Percentiles rank a stretch among this genome's conserved stretches.
These are phyloP conservation scores for Pseudachorutes palmiensis DNA, from an alignment of 1,140 invertebrate genomes.

Conservation along the genomic window DNA sequence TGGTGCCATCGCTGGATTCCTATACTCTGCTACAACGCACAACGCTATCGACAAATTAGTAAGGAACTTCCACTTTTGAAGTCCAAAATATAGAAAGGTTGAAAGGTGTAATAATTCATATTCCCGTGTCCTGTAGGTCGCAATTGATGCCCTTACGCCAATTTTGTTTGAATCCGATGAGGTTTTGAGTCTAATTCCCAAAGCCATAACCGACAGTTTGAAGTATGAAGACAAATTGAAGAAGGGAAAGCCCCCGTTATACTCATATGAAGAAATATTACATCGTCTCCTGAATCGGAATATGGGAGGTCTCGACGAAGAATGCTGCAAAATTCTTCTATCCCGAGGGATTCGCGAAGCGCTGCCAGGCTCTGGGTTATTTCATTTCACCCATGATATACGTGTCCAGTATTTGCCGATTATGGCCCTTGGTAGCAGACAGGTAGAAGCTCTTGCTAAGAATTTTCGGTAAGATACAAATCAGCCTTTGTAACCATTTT, in stretches of 20 bases:
- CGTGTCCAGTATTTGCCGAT: constrained; percentile 32
- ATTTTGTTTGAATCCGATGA: constrained; percentile 20
- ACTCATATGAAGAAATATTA: constrained; percentile 33
- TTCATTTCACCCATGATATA: constrained; percentile 33
- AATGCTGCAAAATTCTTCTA: constrained; percentile 29
- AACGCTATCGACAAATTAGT: constrained; percentile 28
- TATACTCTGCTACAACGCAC: constrained; percentile 29
- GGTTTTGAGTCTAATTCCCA: constrained; percentile 24
- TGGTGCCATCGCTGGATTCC: constrained; percentile 27
- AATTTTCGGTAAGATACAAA: constrained; percentile 25
- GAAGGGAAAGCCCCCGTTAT: constrained; percentile 6
- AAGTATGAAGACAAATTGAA: constrained; percentile 23
- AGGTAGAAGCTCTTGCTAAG: constrained; percentile 23
- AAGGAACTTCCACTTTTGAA: constrained; percentile 6
- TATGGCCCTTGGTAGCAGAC: constrained; percentile 16
- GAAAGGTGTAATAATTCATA: not conserved
- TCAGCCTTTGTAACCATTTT: not conserved
- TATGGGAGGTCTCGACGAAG: constrained; percentile 24
- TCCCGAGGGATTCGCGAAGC: constrained; percentile 24
- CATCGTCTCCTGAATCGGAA: constrained; percentile 20
- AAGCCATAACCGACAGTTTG: constrained; percentile 15
- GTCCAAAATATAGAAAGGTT: not conserved
- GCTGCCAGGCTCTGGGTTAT: constrained; percentile 24
- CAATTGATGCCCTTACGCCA: constrained; percentile 31
- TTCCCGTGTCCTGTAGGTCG: constrained; percentile 16